A percentile compares a stretch with the other conserved stretches of the same genome.
These are phyloP conservation scores for Enoplosus armatus DNA, from an alignment of 2,797 vertebrate genomes.

Conservation along the genomic window DNA sequence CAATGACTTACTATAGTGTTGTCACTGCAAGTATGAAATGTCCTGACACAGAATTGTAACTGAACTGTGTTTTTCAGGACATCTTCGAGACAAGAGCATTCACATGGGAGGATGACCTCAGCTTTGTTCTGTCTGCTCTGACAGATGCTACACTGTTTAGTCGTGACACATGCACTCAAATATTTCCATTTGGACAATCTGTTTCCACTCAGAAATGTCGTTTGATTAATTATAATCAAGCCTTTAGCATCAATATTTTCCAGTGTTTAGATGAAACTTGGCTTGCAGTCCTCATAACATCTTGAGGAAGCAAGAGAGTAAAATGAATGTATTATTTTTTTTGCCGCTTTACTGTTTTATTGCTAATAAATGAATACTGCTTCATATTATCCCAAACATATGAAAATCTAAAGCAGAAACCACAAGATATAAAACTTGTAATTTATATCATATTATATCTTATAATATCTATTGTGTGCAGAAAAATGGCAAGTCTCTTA, in stretches of 20 bases:
- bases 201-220: slow-evolving; percentile 65
- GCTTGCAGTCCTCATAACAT: slow-evolving; percentile 41
- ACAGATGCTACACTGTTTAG: slow-evolving; percentile 70
- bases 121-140: slow-evolving; percentile 50
- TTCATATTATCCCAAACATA: slow-evolving; percentile 29
- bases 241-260: slow-evolving; percentile 58
- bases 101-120: slow-evolving; percentile 62
- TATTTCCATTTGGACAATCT: slow-evolving; percentile 70
- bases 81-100: slow-evolving; percentile 28
- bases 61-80: slow-evolving; percentile 27
- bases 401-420: slow-evolving; percentile 49
- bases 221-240: slow-evolving; percentile 68
- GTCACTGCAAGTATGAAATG: slow-evolving; percentile 18
- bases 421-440: slow-evolving; percentile 11
- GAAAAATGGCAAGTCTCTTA: slow-evolving; percentile 5
- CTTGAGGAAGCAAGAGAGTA: slow-evolving; percentile 40
- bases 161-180: slow-evolving; percentile 59
- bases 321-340: not conserved
- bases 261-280: slow-evolving; percentile 58
- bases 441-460: slow-evolving; percentile 34
- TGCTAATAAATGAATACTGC: slow-evolving; percentile 15
- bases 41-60: slow-evolving; percentile 21
- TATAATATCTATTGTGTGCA: slow-evolving; percentile 28
- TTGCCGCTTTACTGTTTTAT: slow-evolving; percentile 8
- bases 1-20: slow-evolving; percentile 3